Percentiles rank a stretch among this genome's conserved stretches.
Evolutionary conservation across 2,888 invertebrate genomes (phyloP).

Genomic region (Ernsta delagoae): DNA sequence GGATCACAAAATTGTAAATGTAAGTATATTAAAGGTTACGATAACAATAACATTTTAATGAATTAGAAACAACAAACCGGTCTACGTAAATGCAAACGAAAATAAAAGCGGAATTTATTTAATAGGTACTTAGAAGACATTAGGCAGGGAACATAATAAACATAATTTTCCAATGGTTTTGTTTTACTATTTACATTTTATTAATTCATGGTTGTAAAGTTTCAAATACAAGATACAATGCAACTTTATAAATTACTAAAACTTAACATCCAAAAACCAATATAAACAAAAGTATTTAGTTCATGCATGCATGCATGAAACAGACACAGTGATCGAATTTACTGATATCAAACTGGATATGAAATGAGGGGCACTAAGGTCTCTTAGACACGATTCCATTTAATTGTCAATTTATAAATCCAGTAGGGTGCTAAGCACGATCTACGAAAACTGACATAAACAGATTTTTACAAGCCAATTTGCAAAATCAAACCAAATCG

Average conservation of each 20-base stretch:
- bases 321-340: too few species aligned
- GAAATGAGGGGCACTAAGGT: too few species aligned
- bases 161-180: background rate
- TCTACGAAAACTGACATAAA: background rate
- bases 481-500: background rate
- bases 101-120: too few species aligned
- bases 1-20: constrained; percentile 65
- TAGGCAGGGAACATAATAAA: background rate
- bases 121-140: too few species aligned
- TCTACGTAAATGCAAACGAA: constrained; percentile 39
- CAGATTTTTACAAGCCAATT: background rate
- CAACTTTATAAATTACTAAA: background rate
- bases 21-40: constrained; percentile 43
- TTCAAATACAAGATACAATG: background rate
- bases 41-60: constrained; percentile 41
- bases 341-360: too few species aligned
- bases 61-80: constrained; percentile 29
- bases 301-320: too few species aligned
- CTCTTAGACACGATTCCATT: background rate
- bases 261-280: background rate
- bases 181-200: background rate
- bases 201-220: background rate
- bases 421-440: background rate
- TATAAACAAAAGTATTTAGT: background rate
- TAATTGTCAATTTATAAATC: background rate